These are phyloP conservation scores for Brachynemurus nebulosus DNA, from an alignment of 2,888 invertebrate species.

Conservation along the genomic window DNA sequence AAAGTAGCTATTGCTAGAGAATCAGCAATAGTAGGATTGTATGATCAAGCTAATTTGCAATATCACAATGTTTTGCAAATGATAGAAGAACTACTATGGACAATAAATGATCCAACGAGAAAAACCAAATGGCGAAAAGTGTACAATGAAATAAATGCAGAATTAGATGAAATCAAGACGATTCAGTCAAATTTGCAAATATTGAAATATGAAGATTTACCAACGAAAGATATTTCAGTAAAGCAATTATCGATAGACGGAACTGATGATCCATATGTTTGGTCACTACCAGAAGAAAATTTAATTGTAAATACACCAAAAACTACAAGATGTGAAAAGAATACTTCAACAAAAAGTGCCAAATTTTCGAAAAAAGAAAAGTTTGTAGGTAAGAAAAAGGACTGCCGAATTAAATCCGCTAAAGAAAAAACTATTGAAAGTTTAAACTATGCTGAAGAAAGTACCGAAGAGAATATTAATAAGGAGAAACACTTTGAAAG, in stretches of 20 bases:
- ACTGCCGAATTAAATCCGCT: constrained; percentile 31
- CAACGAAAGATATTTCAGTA: background rate
- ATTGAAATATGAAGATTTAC: constrained; percentile 2
- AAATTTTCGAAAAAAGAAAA: constrained; percentile 19
- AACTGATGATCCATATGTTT: constrained; percentile 64
- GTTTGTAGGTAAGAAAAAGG: constrained; percentile 28
- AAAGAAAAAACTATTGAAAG: constrained; percentile 2
- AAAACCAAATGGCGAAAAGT: constrained; percentile 87
- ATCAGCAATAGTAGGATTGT: constrained; percentile 88
- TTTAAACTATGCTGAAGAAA: constrained; percentile 44
- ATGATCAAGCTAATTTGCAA: constrained; percentile 85
- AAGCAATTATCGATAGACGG: background rate
- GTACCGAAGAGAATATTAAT: constrained; percentile 46
- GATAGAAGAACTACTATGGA: constrained; percentile 68
- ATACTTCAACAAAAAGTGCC: background rate
- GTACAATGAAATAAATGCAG: background rate
- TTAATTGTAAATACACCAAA: background rate
- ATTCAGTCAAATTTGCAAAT: background rate
- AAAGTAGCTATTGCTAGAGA: constrained; percentile 90
- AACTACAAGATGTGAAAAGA: background rate
- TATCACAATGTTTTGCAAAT: constrained; percentile 88
- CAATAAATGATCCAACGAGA: constrained; percentile 64
- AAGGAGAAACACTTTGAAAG: constrained; percentile 78
- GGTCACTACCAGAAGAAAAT: constrained; percentile 39
- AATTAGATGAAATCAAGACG: background rate